These are phyloP conservation scores for Pyrochroa serraticornis DNA, from an alignment of 2,888 invertebrate species.

Conservation along the genomic window DNA sequence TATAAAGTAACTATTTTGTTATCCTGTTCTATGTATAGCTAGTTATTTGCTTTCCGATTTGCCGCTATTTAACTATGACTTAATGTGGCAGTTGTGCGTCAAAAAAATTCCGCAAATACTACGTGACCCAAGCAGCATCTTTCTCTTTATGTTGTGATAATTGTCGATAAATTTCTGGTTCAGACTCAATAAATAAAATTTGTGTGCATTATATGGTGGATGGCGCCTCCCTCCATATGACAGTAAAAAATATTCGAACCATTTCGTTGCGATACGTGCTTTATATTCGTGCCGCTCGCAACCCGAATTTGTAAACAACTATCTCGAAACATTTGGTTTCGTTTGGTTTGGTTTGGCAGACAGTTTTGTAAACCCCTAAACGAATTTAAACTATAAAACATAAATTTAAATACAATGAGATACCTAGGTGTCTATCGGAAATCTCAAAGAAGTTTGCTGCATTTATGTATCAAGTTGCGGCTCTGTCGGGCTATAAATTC, in stretches of 20 bases:
- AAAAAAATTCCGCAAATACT: conserved; percentile 10
- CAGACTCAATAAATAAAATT: conserved; percentile 24
- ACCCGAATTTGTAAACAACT: conserved; percentile 21
- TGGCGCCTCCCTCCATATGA: conserved; percentile 11
- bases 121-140: conserved; percentile 11
- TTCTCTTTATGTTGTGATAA: conserved; percentile 17
- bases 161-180: conserved; percentile 20
- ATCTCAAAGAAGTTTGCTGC: conserved; percentile 27
- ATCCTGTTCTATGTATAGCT: too few species aligned
- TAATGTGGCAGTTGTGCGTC: too few species aligned
- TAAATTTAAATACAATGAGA: conserved; percentile 46
- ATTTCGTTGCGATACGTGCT: conserved; percentile 7
- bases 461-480: conserved; percentile 14
- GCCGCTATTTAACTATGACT: too few species aligned
- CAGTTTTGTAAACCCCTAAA: conserved; percentile 13
- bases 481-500: conserved; percentile 17
- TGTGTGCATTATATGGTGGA: conserved; percentile 16
- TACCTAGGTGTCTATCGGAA: conserved; percentile 30
- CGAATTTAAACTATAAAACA: conserved; percentile 39
- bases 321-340: conserved; percentile 5
- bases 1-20: too few species aligned
- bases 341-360: conserved; percentile 4
- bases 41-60: too few species aligned
- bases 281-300: conserved; percentile 4
- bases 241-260: conserved; percentile 19